These are phyloP conservation scores for Lordiphosa clarofinis DNA, from an alignment of 1,140 invertebrate genomes.

Conservation along the genomic window DNA sequence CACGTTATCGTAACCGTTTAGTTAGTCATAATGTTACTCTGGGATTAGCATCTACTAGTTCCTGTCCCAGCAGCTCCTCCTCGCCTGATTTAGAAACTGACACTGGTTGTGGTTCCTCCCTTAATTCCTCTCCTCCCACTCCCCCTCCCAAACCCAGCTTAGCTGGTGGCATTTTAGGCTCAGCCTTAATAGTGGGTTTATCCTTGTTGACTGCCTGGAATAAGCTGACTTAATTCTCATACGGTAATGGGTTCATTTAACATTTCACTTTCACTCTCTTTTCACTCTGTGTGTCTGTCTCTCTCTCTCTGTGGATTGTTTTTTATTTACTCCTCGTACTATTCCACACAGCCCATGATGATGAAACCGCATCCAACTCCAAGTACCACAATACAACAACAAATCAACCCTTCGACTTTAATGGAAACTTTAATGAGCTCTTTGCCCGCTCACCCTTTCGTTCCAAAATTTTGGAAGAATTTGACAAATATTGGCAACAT, in stretches of 20 bases:
- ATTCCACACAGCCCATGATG: constrained; percentile 47
- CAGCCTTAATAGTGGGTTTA: constrained; percentile 64
- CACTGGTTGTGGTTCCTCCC: constrained; percentile 53
- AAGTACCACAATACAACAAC: constrained; percentile 8
- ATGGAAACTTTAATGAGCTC: constrained; percentile 39
- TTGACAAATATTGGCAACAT: constrained; percentile 76
- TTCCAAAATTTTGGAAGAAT: constrained; percentile 69
- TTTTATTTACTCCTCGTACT: constrained; percentile 33
- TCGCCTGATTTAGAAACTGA: constrained; percentile 20
- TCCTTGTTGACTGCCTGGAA: constrained; percentile 69
- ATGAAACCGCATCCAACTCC: constrained; percentile 33
- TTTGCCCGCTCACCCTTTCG: constrained; percentile 70
- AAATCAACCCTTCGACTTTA: too few species aligned
- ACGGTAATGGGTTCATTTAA: constrained; percentile 9
- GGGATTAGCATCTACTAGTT: constrained; percentile 44
- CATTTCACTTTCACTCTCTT: constrained; percentile 20
- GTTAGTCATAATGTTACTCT: constrained; percentile 66
- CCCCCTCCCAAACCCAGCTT: constrained; percentile 7
- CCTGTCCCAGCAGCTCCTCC: constrained; percentile 15
- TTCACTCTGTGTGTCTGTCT: constrained; percentile 24
- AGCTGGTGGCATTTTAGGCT: constrained; percentile 58
- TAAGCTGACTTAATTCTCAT: constrained; percentile 48
- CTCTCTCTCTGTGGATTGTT: constrained; percentile 26
- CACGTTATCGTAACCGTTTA: constrained; percentile 58
- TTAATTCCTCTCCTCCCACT: background rate